These are phyloP conservation scores for Pelecanoides urinatrix DNA, from an alignment of 2,113 vertebrate species.

Conservation along the genomic window DNA sequence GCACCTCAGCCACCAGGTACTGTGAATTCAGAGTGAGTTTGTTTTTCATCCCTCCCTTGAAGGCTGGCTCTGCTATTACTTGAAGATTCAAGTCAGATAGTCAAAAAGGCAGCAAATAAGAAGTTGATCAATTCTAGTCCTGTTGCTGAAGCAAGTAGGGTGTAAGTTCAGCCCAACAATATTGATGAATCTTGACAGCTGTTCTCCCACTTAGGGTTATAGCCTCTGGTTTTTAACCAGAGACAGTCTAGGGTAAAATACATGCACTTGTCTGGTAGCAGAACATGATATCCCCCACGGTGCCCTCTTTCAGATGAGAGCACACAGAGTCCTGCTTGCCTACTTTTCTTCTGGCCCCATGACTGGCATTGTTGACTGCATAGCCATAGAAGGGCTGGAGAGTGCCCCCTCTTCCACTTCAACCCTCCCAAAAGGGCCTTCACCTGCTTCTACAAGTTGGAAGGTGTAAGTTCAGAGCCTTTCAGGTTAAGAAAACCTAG, in stretches of 20 bases:
- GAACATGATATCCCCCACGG: background rate
- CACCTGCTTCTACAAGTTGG: background rate
- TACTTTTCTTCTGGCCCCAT: background rate
- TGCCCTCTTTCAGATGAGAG: background rate
- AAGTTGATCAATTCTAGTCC: background rate
- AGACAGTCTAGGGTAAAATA: background rate
- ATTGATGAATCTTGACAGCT: background rate
- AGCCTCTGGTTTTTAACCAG: background rate
- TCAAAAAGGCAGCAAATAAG: background rate
- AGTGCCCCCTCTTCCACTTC: background rate
- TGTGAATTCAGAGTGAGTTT: background rate
- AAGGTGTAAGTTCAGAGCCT: background rate
- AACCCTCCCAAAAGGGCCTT: background rate
- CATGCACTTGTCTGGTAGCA: background rate
- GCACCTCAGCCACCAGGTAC: background rate
- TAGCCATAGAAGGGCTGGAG: background rate
- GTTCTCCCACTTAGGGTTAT: background rate
- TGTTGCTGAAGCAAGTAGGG: background rate
- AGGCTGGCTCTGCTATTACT: background rate
- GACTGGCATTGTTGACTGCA: background rate
- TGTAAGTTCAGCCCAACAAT: background rate
- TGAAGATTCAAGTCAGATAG: background rate
- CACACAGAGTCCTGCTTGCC: background rate
- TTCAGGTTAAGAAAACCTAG: background rate
- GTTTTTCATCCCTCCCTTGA: background rate